Percentiles rank a stretch among this genome's conserved stretches.
phyloP scores from a whole-genome alignment of 2,888 invertebrate genomes.

The Leucophenga montana region DNA sequence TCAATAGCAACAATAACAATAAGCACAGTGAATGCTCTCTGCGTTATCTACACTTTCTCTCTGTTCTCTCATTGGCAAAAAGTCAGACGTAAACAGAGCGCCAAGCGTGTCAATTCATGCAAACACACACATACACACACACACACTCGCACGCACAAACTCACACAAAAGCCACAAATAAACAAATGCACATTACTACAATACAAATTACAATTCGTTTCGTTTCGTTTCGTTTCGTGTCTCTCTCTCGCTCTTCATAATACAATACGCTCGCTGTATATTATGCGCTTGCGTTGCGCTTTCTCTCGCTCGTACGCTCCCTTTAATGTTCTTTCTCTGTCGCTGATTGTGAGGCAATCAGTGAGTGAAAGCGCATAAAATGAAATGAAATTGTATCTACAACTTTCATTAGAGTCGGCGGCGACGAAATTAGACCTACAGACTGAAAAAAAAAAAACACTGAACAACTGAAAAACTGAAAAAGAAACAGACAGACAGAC shows the following conservation, averaged over 20 bases:
- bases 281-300: conserved; percentile 5
- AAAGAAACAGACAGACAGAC: conserved; percentile 41
- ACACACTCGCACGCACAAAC: neutral
- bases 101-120: neutral
- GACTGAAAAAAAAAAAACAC: conserved; percentile 28
- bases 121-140: too few species aligned
- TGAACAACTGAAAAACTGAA: conserved; percentile 6
- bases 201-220: neutral
- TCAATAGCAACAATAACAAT: neutral
- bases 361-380: conserved; percentile 31
- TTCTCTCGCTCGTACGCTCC: neutral
- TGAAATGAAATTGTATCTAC: conserved; percentile 41
- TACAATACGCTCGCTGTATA: neutral
- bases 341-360: neutral
- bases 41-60: neutral
- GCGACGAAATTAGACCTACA: conserved; percentile 28
- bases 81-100: conserved; percentile 25
- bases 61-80: neutral
- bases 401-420: conserved; percentile 55
- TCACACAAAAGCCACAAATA: conserved; percentile 17
- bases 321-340: too few species aligned
- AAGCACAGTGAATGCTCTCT: neutral
- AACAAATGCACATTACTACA: conserved; percentile 22
- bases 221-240: neutral
- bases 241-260: neutral